These are phyloP conservation scores for Melipona quadrifasciata DNA, from an alignment of 1,140 invertebrate genomes.

Conservation along the genomic window DNA sequence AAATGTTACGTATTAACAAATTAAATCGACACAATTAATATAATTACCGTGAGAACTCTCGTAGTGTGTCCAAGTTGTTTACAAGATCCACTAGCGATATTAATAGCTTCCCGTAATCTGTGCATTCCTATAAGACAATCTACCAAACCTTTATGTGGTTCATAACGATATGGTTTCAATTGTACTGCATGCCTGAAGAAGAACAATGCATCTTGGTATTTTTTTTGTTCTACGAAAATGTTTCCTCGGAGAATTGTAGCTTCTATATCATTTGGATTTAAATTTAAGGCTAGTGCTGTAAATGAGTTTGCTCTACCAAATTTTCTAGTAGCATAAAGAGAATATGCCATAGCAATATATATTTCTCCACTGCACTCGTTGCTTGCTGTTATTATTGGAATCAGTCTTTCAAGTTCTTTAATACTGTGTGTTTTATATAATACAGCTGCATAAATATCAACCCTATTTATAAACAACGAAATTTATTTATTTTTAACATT, in stretches of 20 bases:
- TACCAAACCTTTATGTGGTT: constrained; percentile 88
- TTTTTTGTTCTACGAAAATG: constrained; percentile 87
- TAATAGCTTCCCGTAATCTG: constrained; percentile 86
- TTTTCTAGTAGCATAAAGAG: constrained; percentile 82
- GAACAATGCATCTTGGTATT: constrained; percentile 86
- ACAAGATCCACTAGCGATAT: constrained; percentile 86
- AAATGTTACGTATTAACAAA: not conserved
- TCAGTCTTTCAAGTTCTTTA: constrained; percentile 81
- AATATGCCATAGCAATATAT: constrained; percentile 86
- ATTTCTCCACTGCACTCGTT: constrained; percentile 83
- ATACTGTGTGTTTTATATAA: constrained; percentile 79
- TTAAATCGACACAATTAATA: not conserved
- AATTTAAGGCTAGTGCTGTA: constrained; percentile 82
- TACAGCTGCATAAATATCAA: constrained; percentile 81
- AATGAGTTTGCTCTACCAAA: constrained; percentile 84
- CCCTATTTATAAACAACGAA: constrained; percentile 56
- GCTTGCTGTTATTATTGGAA: constrained; percentile 75
- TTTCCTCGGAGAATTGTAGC: constrained; percentile 87
- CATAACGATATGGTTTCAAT: constrained; percentile 83
- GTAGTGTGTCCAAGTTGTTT: constrained; percentile 87
- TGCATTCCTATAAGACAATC: constrained; percentile 87
- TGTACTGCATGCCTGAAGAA: constrained; percentile 89
- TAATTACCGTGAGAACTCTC: constrained; percentile 85
- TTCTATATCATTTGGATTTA: constrained; percentile 85
- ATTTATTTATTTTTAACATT: not conserved